Conservation (phyloP, 2,888 invertebrate species). For the Therioaphis trifolii region DNA sequence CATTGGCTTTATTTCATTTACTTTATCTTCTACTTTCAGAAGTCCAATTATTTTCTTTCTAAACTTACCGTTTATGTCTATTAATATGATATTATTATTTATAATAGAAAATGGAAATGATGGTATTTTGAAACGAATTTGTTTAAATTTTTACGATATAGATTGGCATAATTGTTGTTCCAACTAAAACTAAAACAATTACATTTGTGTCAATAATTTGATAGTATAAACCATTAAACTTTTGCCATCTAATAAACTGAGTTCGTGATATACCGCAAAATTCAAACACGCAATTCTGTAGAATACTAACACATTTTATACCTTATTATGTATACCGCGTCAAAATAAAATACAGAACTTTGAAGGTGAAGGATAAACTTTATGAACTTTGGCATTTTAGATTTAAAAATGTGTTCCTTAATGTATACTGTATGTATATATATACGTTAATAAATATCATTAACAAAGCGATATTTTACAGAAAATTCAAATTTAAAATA, state of each 20-base stretch:
- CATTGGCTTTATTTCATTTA: too few species aligned
- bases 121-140: not conserved
- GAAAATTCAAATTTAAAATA: too few species aligned
- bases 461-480: too few species aligned
- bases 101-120: too few species aligned
- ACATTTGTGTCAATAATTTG: slow-evolving; percentile 33
- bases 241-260: slow-evolving; percentile 36
- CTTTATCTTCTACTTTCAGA: too few species aligned
- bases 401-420: not conserved
- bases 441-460: too few species aligned
- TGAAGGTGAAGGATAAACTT: slow-evolving; percentile 54
- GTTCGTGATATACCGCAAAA: slow-evolving; percentile 39
- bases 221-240: slow-evolving; percentile 46
- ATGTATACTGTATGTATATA: not conserved
- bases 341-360: slow-evolving; percentile 39
- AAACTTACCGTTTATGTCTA: too few species aligned
- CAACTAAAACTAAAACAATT: slow-evolving; percentile 53
- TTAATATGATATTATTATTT: too few species aligned
- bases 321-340: slow-evolving; percentile 32
- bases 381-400: slow-evolving; percentile 39
- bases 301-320: slow-evolving; percentile 34
- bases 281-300: slow-evolving; percentile 51
- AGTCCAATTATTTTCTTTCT: too few species aligned
- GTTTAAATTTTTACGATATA: not conserved
- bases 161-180: slow-evolving; percentile 28